These are phyloP conservation scores for Beroe ovata DNA, from an alignment of 37 sponge, comb jelly and placozoan species.

Conservation along the genomic window DNA sequence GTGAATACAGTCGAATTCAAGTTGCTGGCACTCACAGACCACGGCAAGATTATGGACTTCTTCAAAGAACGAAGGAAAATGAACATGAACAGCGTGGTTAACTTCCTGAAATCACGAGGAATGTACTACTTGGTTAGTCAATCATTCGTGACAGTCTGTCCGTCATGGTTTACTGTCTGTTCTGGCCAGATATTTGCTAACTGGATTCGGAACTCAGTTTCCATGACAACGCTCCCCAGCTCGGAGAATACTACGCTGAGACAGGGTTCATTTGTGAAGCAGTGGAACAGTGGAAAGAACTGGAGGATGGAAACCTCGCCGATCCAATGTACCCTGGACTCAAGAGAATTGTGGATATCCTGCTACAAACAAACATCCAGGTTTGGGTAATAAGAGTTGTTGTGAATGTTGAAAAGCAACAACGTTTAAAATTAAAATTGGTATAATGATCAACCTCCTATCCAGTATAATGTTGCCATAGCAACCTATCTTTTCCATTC, in stretches of 20 bases:
- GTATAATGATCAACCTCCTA: too few species aligned
- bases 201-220: too few species aligned
- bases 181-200: too few species aligned
- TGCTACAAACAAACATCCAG: slow-evolving; percentile 38
- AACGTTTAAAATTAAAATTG: too few species aligned
- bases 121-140: neutral
- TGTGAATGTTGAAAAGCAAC: too few species aligned
- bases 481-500: neutral
- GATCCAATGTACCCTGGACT: slow-evolving; percentile 26
- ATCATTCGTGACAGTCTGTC: too few species aligned
- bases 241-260: slow-evolving; percentile 39
- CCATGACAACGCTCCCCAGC: too few species aligned
- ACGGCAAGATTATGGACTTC: neutral
- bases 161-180: too few species aligned
- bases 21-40: slow-evolving; percentile 29
- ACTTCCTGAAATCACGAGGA: neutral
- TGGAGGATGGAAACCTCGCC: neutral
- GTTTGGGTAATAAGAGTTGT: too few species aligned
- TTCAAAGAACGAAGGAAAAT: neutral
- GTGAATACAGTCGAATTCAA: slow-evolving; percentile 30
- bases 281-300: slow-evolving; percentile 44
- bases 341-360: slow-evolving; percentile 8
- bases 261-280: slow-evolving; percentile 29
- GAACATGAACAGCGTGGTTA: slow-evolving; percentile 18
- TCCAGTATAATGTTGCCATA: neutral